phyloP scores from a whole-genome alignment of 2,888 invertebrate genomes.

The Polyommatus icarus region DNA sequence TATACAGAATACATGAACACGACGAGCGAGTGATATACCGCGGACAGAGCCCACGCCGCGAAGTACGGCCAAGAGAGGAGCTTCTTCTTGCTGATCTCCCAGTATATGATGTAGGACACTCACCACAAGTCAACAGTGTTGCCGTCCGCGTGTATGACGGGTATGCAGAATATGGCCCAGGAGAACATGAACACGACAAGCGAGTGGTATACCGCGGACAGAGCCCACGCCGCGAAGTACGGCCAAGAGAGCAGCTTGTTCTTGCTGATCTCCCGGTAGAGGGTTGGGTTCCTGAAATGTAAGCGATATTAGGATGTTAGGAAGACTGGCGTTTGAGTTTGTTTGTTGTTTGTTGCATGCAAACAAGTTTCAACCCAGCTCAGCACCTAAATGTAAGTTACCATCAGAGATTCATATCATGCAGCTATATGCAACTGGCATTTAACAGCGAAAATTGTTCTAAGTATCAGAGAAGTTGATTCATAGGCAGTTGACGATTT shows the following conservation, averaged over 20 bases:
- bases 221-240: constrained; percentile 83
- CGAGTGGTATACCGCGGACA: constrained; percentile 83
- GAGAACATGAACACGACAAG: constrained; percentile 81
- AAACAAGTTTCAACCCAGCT: too few relatives aligned
- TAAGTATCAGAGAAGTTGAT: too few relatives aligned
- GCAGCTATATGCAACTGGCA: too few relatives aligned
- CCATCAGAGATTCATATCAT: too few relatives aligned
- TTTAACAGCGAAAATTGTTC: too few relatives aligned
- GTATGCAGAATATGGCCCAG: constrained; percentile 63
- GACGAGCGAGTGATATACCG: constrained; percentile 83
- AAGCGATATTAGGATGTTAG: not conserved
- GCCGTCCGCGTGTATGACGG: constrained; percentile 73
- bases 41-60: constrained; percentile 80
- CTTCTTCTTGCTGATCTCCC: constrained; percentile 81
- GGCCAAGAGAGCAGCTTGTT: constrained; percentile 83
- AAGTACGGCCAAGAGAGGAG: constrained; percentile 83
- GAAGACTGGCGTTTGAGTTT: too few relatives aligned
- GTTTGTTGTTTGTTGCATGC: too few relatives aligned
- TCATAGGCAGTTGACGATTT: too few relatives aligned
- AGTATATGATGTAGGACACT: too few relatives aligned
- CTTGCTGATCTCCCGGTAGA: constrained; percentile 83
- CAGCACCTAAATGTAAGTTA: too few relatives aligned
- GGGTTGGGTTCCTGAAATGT: constrained; percentile 78
- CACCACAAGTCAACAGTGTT: constrained; percentile 79
- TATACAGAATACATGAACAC: constrained; percentile 79